phyloP scores from a whole-genome alignment of 2,797 vertebrate species.

The Hafferia zeledoni region DNA sequence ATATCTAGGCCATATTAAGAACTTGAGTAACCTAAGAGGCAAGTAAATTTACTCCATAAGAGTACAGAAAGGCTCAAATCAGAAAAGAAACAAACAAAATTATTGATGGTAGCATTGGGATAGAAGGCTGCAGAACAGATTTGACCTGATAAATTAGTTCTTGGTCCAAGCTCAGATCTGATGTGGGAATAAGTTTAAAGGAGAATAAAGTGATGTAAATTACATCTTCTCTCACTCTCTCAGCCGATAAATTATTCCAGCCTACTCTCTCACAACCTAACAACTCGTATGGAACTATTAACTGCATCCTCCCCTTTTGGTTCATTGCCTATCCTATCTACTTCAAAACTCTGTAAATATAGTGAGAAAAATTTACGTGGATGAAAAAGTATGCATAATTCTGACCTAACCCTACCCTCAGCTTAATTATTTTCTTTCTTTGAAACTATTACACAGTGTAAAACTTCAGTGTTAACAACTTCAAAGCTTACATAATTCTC shows the following conservation, averaged over 20 bases:
- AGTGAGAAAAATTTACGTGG: background rate
- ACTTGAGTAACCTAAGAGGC: background rate
- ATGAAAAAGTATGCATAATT: background rate
- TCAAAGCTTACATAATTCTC: background rate
- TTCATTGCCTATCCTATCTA: background rate
- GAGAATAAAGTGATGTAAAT: conserved; percentile 8
- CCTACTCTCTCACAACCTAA: conserved; percentile 6
- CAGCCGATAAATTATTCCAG: conserved; percentile 21
- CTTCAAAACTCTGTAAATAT: background rate
- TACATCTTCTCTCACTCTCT: background rate
- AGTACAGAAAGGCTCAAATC: background rate
- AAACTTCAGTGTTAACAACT: background rate
- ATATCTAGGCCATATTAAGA: background rate
- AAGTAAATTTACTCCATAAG: background rate
- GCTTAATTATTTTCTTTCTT: background rate
- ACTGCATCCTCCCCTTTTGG: background rate
- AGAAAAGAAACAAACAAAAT: background rate
- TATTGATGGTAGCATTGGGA: background rate
- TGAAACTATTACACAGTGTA: background rate
- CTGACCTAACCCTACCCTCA: background rate
- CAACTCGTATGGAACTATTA: background rate
- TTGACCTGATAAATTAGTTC: conserved; percentile 18
- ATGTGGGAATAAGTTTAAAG: background rate
- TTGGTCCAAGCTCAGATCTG: background rate
- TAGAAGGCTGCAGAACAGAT: background rate